phyloP scores from a whole-genome alignment of 2,888 invertebrate genomes.

The Melinopterus prodromus region DNA sequence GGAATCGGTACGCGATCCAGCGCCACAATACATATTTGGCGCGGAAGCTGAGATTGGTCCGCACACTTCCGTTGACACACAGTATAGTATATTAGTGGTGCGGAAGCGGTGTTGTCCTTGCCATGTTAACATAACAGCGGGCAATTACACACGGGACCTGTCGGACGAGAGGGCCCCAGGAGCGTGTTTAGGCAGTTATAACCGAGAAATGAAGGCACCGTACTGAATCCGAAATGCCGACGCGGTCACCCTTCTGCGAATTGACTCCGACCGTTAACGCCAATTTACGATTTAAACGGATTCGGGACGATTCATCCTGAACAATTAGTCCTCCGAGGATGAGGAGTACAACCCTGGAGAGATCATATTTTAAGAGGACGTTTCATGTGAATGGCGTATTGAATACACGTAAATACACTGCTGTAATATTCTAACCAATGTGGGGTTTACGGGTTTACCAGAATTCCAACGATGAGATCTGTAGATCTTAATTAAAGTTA shows the following conservation, averaged over 20 bases:
- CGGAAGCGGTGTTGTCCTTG: background rate
- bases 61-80: background rate
- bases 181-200: slow-evolving; percentile 4
- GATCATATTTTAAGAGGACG: background rate
- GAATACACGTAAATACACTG: no score
- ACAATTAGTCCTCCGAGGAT: background rate
- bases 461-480: no score
- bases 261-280: background rate
- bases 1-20: no score
- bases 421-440: no score
- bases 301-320: background rate
- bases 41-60: background rate
- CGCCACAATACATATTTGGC: background rate
- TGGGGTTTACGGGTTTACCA: no score
- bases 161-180: background rate
- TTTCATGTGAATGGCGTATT: no score
- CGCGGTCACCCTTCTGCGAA: background rate
- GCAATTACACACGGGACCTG: slow-evolving; percentile 4
- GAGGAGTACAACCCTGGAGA: background rate
- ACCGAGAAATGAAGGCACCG: background rate
- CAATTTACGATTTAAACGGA: background rate
- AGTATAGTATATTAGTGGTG: background rate
- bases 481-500: no score
- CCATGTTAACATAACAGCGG: background rate
- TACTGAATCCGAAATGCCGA: background rate